phyloP scores from a whole-genome alignment of 2,797 vertebrate species.

The Pogoniulus pusillus region DNA sequence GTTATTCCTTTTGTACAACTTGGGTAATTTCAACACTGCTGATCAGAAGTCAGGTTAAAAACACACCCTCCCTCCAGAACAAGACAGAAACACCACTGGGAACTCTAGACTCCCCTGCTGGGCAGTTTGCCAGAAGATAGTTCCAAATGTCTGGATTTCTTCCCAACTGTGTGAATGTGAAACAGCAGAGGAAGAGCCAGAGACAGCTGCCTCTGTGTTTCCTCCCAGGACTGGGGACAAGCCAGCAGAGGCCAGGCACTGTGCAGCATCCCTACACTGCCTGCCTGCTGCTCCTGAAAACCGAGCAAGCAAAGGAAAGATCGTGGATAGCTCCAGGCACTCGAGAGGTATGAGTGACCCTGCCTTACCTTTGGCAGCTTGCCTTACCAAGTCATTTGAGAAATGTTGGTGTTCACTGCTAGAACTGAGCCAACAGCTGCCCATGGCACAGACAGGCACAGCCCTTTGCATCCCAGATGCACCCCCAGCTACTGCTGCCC shows the following conservation, averaged over 20 bases:
- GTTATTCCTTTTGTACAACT: not conserved
- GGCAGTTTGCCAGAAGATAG: not conserved
- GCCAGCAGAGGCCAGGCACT: fast-evolving
- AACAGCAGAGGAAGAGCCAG: not conserved
- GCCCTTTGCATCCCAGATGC: fast-evolving
- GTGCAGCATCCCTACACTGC: fast-evolving
- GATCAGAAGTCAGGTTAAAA: not conserved
- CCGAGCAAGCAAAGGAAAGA: fast-evolving
- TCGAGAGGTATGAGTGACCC: not conserved
- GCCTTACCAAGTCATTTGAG: not conserved
- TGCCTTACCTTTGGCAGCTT: not conserved
- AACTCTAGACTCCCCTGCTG: not conserved
- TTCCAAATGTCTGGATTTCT: not conserved
- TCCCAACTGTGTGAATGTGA: fast-evolving
- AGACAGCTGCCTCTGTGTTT: fast-evolving
- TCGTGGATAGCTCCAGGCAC: fast-evolving
- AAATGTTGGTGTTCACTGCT: not conserved
- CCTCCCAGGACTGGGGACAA: fast-evolving
- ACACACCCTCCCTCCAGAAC: not conserved
- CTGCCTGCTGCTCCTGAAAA: not conserved
- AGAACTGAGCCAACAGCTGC: fast-evolving
- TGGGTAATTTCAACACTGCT: not conserved
- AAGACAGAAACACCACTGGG: not conserved
- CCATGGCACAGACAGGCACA: not conserved
- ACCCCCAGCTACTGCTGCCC: not conserved